phyloP scores from a whole-genome alignment of 2,888 invertebrate genomes.

The Cacoxenus indagator region DNA sequence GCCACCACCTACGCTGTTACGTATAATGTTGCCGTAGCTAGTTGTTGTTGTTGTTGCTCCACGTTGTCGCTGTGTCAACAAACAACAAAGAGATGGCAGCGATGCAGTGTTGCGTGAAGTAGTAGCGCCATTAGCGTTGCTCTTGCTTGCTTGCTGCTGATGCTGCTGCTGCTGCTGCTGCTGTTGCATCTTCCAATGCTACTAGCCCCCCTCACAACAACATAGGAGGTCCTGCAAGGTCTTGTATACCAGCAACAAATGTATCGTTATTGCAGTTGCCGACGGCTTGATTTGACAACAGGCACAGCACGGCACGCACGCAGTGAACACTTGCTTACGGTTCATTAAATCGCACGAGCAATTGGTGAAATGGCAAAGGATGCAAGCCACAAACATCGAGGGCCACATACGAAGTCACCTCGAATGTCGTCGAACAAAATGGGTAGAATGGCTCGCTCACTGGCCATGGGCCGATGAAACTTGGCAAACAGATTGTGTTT shows the following conservation, averaged over 20 bases:
- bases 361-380: conserved; percentile 27
- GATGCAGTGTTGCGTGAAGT: too few species aligned
- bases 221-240: neutral
- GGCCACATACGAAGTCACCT: too few species aligned
- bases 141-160: neutral
- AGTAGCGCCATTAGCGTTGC: conserved; percentile 20
- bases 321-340: conserved; percentile 36
- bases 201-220: too few species aligned
- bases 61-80: conserved; percentile 43
- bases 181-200: neutral
- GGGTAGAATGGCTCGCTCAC: too few species aligned
- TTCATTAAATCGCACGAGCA: conserved; percentile 59
- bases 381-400: neutral
- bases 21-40: neutral
- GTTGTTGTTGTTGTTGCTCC: conserved; percentile 15
- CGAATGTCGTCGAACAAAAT: too few species aligned
- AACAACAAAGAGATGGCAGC: conserved; percentile 31
- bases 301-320: too few species aligned
- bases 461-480: too few species aligned
- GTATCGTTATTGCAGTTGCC: neutral
- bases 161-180: neutral
- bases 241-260: neutral
- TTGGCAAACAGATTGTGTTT: conserved; percentile 4
- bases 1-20: neutral
- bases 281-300: neutral